These are phyloP conservation scores for Candoia aspera DNA, from an alignment of 2,113 vertebrate species.

Conservation along the genomic window DNA sequence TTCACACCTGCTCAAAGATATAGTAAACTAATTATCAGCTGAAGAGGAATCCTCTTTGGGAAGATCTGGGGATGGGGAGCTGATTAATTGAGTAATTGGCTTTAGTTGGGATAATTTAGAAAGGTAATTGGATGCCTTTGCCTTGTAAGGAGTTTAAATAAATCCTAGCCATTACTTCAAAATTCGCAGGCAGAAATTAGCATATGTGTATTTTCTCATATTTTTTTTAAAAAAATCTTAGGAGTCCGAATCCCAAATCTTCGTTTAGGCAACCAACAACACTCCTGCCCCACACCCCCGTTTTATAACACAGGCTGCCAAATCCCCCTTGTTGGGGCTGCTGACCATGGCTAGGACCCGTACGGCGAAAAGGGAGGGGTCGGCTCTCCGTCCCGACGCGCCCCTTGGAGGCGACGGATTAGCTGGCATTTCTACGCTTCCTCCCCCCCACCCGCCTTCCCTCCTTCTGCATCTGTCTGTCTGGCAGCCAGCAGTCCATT, in stretches of 20 bases:
- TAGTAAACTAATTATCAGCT: not conserved
- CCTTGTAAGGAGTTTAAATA: not conserved
- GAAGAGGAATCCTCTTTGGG: not conserved
- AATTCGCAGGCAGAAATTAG: not conserved
- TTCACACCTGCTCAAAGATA: not conserved
- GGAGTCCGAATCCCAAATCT: not conserved
- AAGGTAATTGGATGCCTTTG: not conserved
- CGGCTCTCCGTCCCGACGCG: not conserved
- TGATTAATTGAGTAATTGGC: not conserved
- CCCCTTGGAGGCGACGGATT: not conserved
- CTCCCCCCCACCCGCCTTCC: not conserved
- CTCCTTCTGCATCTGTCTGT: not conserved
- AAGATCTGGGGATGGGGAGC: not conserved
- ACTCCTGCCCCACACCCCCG: not conserved
- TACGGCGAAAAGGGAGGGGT: not conserved
- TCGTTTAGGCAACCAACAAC: not conserved
- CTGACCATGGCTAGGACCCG: not conserved
- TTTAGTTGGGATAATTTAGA: not conserved
- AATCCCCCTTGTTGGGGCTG: not conserved
- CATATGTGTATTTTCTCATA: not conserved
- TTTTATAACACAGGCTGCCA: not conserved
- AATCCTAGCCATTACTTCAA: not conserved
- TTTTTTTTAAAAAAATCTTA: not conserved
- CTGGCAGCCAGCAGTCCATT: slow-evolving; percentile 6
- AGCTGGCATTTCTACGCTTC: not conserved